Conservation (phyloP, 2,113 vertebrate species). For the Marcusenius ussheri region DNA sequence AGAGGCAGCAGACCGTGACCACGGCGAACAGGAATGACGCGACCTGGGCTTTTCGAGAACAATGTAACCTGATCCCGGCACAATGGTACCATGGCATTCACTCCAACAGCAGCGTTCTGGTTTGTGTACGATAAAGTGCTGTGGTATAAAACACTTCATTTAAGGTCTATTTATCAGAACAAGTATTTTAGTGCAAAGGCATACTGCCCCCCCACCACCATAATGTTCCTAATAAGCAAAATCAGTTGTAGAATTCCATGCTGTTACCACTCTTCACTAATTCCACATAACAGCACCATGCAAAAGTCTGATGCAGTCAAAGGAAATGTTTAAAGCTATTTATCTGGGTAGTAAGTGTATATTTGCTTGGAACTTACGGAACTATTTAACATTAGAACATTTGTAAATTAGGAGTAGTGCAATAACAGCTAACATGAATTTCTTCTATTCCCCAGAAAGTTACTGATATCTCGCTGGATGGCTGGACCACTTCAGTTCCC, state of each 20-base stretch:
- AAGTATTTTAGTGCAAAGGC: neutral
- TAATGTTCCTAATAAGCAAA: neutral
- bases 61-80: neutral
- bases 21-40: slow-evolving; percentile 28
- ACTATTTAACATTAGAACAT: neutral
- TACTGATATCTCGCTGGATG: neutral
- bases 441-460: neutral
- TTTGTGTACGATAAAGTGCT: neutral
- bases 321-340: neutral
- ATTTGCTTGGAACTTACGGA: neutral
- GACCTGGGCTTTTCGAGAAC: neutral
- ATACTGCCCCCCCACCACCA: neutral
- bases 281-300: neutral
- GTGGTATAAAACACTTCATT: neutral
- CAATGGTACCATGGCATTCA: neutral
- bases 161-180: neutral
- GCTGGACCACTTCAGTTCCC: neutral
- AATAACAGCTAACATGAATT: neutral
- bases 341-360: neutral
- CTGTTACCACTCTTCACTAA: neutral
- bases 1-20: neutral
- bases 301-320: neutral
- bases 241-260: neutral
- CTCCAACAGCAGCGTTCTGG: neutral
- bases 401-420: neutral